phyloP scores from a whole-genome alignment of 2,113 vertebrate genomes.

The Vicugna pacos region DNA sequence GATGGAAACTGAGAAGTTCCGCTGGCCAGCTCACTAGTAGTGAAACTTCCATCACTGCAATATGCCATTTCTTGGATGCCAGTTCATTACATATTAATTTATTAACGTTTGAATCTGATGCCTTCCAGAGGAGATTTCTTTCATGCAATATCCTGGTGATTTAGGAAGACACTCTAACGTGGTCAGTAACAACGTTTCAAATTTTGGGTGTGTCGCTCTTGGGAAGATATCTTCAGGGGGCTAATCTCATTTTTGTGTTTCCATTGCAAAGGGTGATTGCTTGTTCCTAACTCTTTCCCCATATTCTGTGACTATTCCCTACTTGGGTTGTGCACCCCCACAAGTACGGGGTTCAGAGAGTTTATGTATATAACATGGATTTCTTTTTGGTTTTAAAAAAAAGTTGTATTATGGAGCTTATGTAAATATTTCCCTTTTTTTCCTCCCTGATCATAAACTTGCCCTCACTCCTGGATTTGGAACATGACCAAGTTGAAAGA shows the following conservation, averaged over 20 bases:
- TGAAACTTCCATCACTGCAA: not conserved
- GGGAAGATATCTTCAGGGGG: conserved; percentile 23
- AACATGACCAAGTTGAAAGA: conserved; percentile 61
- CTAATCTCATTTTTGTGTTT: conserved; percentile 53
- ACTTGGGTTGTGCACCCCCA: not conserved
- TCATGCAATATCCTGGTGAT: conserved; percentile 4
- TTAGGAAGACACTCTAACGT: not conserved
- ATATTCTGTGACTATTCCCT: not conserved
- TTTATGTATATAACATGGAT: not conserved
- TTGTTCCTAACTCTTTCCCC: not conserved
- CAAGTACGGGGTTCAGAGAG: not conserved
- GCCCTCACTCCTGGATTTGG: conserved; percentile 70
- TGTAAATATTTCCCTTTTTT: conserved; percentile 76
- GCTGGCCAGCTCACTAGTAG: not conserved
- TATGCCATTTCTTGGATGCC: not conserved
- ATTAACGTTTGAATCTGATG: conserved; percentile 17
- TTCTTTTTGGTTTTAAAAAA: conserved; percentile 15
- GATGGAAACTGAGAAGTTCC: not conserved
- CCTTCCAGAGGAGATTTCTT: conserved; percentile 48
- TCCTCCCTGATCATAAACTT: conserved; percentile 67
- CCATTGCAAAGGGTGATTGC: not conserved
- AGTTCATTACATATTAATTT: conserved; percentile 1
- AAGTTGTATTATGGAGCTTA: conserved; percentile 56
- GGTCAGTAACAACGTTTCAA: conserved; percentile 17
- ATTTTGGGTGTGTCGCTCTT: not conserved